Evolutionary conservation across 1,140 invertebrate genomes (phyloP).

Genomic region (Araneus ventricosus): DNA sequence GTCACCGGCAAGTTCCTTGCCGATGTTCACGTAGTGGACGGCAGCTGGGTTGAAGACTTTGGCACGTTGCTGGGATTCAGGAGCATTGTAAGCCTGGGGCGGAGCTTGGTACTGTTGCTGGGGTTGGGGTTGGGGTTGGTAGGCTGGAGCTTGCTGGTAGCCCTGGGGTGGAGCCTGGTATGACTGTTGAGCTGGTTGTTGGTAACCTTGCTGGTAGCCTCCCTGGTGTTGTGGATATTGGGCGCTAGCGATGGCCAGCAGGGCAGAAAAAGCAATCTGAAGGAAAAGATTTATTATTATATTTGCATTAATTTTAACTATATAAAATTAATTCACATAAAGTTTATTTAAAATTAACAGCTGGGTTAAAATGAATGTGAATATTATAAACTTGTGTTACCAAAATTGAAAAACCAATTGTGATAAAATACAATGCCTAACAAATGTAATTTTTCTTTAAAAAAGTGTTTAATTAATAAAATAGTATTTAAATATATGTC

Average conservation of each 20-base stretch:
- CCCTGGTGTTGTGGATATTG: constrained; percentile 53
- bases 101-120: constrained; percentile 30
- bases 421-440: too few relatives aligned
- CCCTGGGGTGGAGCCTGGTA: constrained; percentile 28
- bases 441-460: too few relatives aligned
- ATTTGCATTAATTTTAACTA: neutral
- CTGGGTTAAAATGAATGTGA: too few relatives aligned
- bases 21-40: constrained; percentile 76
- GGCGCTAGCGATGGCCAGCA: constrained; percentile 24
- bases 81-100: constrained; percentile 13
- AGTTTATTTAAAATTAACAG: neutral
- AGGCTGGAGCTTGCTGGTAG: neutral
- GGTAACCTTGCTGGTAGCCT: constrained; percentile 49
- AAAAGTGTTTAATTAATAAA: too few relatives aligned
- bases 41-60: constrained; percentile 55
- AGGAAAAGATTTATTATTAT: neutral
- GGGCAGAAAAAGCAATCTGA: constrained; percentile 30
- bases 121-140: constrained; percentile 46
- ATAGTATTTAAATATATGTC: neutral
- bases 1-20: constrained; percentile 73
- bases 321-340: too few relatives aligned
- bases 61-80: constrained; percentile 49
- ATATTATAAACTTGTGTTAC: too few relatives aligned
- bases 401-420: too few relatives aligned
- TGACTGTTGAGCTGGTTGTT: neutral